phyloP scores from a whole-genome alignment of 2,113 vertebrate genomes.

The Microcebus lehilahytsara region DNA sequence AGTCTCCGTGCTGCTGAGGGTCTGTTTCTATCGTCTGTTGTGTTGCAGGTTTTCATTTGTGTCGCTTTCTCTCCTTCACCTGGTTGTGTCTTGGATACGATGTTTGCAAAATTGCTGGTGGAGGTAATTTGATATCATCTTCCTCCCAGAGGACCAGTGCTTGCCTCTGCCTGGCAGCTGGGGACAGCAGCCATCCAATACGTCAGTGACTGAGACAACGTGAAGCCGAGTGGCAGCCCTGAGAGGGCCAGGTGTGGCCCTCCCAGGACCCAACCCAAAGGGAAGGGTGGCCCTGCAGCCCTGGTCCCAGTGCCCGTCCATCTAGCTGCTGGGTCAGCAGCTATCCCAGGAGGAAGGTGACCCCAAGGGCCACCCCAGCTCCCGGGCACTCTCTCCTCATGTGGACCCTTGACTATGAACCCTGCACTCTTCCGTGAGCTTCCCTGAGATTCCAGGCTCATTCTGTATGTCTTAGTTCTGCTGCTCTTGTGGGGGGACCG shows the following conservation, averaged over 20 bases:
- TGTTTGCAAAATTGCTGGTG: not conserved
- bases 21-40: accelerated
- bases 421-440: not conserved
- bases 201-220: not conserved
- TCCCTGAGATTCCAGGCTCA: too few species aligned
- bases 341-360: too few species aligned
- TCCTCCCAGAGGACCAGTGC: not conserved
- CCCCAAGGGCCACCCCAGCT: not conserved
- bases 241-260: not conserved
- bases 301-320: not conserved
- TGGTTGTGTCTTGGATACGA: accelerated
- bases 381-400: not conserved
- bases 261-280: too few species aligned
- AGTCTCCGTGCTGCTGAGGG: not conserved
- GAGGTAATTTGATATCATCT: not conserved
- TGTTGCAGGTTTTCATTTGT: not conserved
- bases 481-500: too few species aligned
- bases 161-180: not conserved
- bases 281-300: accelerated
- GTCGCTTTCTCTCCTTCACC: not conserved
- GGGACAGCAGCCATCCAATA: not conserved
- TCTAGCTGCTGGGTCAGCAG: not conserved
- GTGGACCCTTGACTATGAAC: not conserved
- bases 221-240: not conserved
- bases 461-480: not conserved